Evolutionary conservation across 1,140 invertebrate species (phyloP), one percentile per base, ranked within the genome.

Genomic region (Drosophila sproati): DNA sequence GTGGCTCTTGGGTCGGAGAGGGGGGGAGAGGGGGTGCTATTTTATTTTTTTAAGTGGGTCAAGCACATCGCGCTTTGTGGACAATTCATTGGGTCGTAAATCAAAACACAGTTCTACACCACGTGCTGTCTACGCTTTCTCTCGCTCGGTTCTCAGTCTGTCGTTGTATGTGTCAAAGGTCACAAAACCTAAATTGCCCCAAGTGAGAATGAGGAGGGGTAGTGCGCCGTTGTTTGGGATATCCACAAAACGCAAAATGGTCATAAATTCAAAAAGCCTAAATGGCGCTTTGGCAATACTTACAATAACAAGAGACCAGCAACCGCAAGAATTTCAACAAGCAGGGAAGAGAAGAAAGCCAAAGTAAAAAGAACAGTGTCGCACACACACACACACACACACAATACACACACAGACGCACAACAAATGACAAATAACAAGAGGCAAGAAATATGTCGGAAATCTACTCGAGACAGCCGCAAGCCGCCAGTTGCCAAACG

Each of bases 391-490:
- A 43, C 39, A 43, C 39, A 41, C 8, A 10, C 70, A 66, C 45
- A 78, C 73, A 88, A 87, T 77, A 83, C 20, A 20, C 39, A 43
- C 39, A 41, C 8, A 10, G 64, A 66, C 45, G 75, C 73, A 88
- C 73, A 77, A 43, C 73, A 80, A 88, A 88, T 87, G 80, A 87
- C 82, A 87, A 83, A 88, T 88, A 87, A 83, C 77, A 71, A 72
- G 80, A 77, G 77, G 75, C 73, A 82, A 79, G 59, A 89, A 89
- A 89, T 86, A 87, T 86, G 82, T 86, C 51, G 67, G 80, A 89
- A 83, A 87, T 87, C 83, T 88, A 87, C 83, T 87, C 63, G 73
- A 88, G 83, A 82, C 83, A 77, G 77, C 71, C 73, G 70, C 82
- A 81, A 82, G 64, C 71, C 76, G 31, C 56, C 78, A 73, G 75